Conservation (phyloP, 2,888 invertebrate genomes). For the Tromatobia lineatoria region DNA sequence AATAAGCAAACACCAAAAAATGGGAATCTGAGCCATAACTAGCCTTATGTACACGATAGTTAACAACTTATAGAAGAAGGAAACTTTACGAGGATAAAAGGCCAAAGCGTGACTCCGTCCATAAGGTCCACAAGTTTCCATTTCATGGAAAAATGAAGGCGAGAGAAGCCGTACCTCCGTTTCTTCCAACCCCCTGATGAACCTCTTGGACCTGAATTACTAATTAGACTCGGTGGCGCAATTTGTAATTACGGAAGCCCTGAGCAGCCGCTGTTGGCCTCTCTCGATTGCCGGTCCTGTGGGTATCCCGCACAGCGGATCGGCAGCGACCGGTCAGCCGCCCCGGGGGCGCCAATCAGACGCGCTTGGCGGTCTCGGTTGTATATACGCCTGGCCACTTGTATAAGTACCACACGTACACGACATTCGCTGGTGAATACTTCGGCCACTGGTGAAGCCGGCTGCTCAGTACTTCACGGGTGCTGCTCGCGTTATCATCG, state of each 20-base stretch:
- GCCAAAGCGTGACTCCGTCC: neutral
- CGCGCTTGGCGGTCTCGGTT: slow-evolving; percentile 47
- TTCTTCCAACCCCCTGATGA: slow-evolving; percentile 20
- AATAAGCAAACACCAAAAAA: neutral
- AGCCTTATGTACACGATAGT: neutral
- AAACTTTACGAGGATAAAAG: neutral
- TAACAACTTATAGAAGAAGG: too few relatives aligned
- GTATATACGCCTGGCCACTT: slow-evolving; percentile 16
- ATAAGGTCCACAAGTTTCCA: slow-evolving; percentile 7
- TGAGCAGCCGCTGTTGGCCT: slow-evolving; percentile 22
- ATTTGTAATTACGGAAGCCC: slow-evolving; percentile 83
- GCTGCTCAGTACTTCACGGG: slow-evolving; percentile 14
- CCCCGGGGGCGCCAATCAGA: slow-evolving; percentile 65
- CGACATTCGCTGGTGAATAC: neutral
- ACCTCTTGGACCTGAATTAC: slow-evolving; percentile 72
- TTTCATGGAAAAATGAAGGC: neutral
- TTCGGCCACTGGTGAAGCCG: neutral
- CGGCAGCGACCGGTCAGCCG: slow-evolving; percentile 37
- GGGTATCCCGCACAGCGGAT: slow-evolving; percentile 34
- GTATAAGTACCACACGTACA: slow-evolving; percentile 28
- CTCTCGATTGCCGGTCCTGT: slow-evolving; percentile 24
- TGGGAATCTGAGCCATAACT: neutral
- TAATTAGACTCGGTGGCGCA: slow-evolving; percentile 81
- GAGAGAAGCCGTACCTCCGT: neutral
- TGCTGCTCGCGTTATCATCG: slow-evolving; percentile 77